A percentile compares a stretch with the other conserved stretches of the same genome.
Conservation (phyloP, 2,888 invertebrate species). For the Acleris sparsana region DNA sequence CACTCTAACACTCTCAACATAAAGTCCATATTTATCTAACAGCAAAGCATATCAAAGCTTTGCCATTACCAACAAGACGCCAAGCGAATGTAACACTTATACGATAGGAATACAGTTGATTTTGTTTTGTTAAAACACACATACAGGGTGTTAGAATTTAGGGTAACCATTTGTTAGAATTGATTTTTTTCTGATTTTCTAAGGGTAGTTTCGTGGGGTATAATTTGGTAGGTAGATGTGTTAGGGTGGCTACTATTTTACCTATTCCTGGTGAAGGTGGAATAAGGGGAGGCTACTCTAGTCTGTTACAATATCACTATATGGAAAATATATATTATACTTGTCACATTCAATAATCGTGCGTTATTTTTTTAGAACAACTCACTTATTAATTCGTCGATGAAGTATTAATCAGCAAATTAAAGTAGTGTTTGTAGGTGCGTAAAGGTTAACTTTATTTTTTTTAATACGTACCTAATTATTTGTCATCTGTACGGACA, state of each 20-base stretch:
- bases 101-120: not conserved
- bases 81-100: not conserved
- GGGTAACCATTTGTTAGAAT: constrained; percentile 40
- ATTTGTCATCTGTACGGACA: no score
- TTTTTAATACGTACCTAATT: no score
- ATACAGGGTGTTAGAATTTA: constrained; percentile 22
- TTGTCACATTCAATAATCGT: no score
- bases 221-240: constrained; percentile 44
- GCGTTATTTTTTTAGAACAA: no score
- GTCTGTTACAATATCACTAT: no score
- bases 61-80: constrained; percentile 1
- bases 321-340: no score
- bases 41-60: constrained; percentile 4
- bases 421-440: no score
- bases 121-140: not conserved
- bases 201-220: constrained; percentile 44
- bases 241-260: constrained; percentile 16
- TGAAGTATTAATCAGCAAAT: no score
- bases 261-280: constrained; percentile 9
- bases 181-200: constrained; percentile 46
- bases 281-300: not conserved
- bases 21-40: constrained; percentile 19
- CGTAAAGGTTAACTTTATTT: no score
- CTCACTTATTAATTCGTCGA: no score
- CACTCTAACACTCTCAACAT: constrained; percentile 1